These are phyloP conservation scores for Drosophila pectinifera DNA, from an alignment of 1,140 invertebrate species.

Conservation along the genomic window DNA sequence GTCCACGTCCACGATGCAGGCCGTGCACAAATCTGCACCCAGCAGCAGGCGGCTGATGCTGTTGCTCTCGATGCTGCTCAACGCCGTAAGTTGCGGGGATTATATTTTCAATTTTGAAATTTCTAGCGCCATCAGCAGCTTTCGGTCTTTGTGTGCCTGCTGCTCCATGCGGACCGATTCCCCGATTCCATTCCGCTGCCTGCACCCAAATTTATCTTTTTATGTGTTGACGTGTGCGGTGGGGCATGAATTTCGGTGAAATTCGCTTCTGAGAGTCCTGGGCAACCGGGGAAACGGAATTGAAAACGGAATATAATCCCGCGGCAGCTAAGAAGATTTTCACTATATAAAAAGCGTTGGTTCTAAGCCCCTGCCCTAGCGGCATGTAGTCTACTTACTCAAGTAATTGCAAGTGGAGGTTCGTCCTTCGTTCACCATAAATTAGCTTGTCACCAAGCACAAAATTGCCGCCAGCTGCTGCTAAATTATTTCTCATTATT, in stretches of 20 bases:
- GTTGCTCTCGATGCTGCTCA: conserved; percentile 71
- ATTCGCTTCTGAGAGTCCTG: conserved; percentile 17
- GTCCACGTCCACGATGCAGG: conserved; percentile 63
- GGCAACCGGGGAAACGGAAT: neutral
- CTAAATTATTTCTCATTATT: conserved; percentile 51
- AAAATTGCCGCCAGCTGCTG: conserved; percentile 18
- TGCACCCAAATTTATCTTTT: conserved; percentile 41
- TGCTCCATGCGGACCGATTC: conserved; percentile 14
- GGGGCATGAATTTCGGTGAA: conserved; percentile 53
- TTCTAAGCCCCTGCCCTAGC: neutral
- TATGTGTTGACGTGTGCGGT: conserved; percentile 44
- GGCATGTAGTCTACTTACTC: neutral
- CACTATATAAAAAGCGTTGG: conserved; percentile 23
- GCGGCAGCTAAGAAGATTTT: conserved; percentile 8
- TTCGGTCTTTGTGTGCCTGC: conserved; percentile 16
- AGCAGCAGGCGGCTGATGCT: conserved; percentile 66
- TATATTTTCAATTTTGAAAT: conserved; percentile 70
- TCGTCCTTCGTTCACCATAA: conserved; percentile 15
- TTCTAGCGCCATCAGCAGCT: conserved; percentile 39
- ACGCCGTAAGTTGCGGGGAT: conserved; percentile 77
- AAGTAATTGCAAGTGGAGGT: conserved; percentile 10
- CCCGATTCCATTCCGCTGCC: conserved; percentile 27
- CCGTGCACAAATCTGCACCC: conserved; percentile 70
- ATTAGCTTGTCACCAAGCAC: conserved; percentile 16
- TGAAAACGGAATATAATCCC: conserved; percentile 20